Evolutionary conservation across 2,888 invertebrate genomes (phyloP), one percentile per base, ranked within the genome.

Genomic region (Tupiocoris notatus): DNA sequence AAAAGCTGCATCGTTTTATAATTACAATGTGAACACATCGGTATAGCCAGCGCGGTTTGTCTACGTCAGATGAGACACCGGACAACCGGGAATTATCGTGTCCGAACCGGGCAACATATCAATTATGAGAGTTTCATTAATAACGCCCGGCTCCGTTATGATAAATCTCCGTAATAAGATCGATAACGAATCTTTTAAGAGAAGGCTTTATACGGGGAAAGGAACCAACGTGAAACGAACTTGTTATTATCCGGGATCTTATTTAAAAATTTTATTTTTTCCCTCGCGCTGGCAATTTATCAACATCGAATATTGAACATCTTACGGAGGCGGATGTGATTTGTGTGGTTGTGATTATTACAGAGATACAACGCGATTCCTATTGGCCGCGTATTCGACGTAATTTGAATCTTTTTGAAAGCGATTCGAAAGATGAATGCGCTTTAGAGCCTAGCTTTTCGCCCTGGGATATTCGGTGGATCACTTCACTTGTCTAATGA

Each of bases 101-200:
- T 73, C 73, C 62, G 62, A 16, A 17, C 25, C 22, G 61, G 25
- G 25, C 62, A 73, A 73, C 73, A 73, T 73, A 73, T 73, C 61
- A 73, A 73, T 73, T 73, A 73, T 57, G 21, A 22, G 22, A 17
- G 73, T 61, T 62, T 62, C 62, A 62, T 73, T 73, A 73, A 73
- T 73, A 73, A 61, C 62, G 39, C 12, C 73, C 62, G 39, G 17
- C 73, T 62, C 62, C 9, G 25, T 73, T 73, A 73, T 73, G 73
- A 73, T 73, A 73, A 73, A 73, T 73, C 73, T 67, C 56, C 22
- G 67, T 67, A 67, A 67, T 56, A 67, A 67, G 67, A 67, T 56
- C 67, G 67, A 67, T 67, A 67, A 67, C 57, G 67, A 67, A 67
- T 67, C 67, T 67, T 57, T 67, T 56, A 56, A 65, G 67, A 23